Conservation (phyloP, 1,140 invertebrate species). For the Globodera rostochiensis region DNA sequence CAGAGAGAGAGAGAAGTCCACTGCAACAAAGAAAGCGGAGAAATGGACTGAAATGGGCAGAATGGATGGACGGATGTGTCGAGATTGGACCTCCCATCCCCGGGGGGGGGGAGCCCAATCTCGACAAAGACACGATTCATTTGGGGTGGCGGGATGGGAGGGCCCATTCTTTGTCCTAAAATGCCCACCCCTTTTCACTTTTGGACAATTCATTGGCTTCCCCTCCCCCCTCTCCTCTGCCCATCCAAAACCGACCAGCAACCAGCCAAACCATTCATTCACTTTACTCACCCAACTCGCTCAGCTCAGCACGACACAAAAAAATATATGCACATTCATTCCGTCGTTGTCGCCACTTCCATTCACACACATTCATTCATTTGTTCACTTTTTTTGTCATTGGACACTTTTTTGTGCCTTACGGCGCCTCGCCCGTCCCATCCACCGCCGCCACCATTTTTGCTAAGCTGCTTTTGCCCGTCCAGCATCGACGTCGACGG, state of each 20-base stretch:
- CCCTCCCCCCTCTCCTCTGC: too few relatives aligned
- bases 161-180: conserved; percentile 5
- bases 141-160: neutral
- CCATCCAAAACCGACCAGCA: too few relatives aligned
- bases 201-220: neutral
- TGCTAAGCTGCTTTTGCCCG: neutral
- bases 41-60: neutral
- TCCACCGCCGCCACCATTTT: neutral
- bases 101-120: neutral
- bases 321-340: too few relatives aligned
- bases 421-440: too few relatives aligned
- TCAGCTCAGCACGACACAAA: too few relatives aligned
- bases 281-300: too few relatives aligned
- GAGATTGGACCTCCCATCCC: neutral
- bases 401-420: neutral
- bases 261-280: too few relatives aligned
- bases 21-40: neutral
- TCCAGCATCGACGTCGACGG: too few relatives aligned
- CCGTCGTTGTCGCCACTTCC: too few relatives aligned
- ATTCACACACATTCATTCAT: neutral
- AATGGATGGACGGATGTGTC: neutral
- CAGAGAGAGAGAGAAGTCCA: too few relatives aligned
- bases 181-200: neutral
- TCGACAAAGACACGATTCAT: neutral
- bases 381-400: neutral